These are phyloP conservation scores for Disparrhopalites patrizii DNA, from an alignment of 2,888 invertebrate genomes.

Conservation along the genomic window DNA sequence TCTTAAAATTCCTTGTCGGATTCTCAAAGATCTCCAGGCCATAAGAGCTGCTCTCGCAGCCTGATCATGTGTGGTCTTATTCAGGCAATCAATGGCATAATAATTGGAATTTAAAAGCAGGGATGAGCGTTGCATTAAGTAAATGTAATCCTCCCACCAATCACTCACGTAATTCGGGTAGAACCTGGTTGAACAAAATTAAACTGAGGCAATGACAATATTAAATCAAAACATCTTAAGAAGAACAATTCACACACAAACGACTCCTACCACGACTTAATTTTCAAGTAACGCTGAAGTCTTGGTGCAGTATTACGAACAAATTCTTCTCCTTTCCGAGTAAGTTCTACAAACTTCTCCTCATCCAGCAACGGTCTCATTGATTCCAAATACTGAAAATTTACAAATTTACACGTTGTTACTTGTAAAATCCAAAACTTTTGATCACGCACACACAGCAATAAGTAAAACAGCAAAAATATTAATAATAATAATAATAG, in stretches of 20 bases:
- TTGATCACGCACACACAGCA: too few species aligned
- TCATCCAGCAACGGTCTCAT: constrained; percentile 6
- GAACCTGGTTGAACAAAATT: constrained; percentile 56
- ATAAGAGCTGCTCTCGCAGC: constrained; percentile 88
- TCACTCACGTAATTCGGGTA: constrained; percentile 93
- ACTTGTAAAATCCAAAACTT: background rate
- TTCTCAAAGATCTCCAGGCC: constrained; percentile 76
- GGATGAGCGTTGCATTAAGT: constrained; percentile 90
- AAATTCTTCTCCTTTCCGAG: constrained; percentile 61
- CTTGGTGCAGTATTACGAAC: constrained; percentile 80
- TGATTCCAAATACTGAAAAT: constrained; percentile 12
- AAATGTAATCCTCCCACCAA: constrained; percentile 99
- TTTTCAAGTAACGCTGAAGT: constrained; percentile 60
- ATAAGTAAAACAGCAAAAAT: background rate
- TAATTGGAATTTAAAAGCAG: constrained; percentile 99
- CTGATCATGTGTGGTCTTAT: constrained; percentile 69
- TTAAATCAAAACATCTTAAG: background rate
- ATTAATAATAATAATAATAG: background rate
- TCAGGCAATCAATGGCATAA: constrained; percentile 86
- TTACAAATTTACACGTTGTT: background rate
- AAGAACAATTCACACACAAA: background rate
- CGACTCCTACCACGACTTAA: constrained; percentile 17
- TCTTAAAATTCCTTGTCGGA: constrained; percentile 81
- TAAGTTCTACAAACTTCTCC: background rate
- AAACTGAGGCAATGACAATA: background rate